phyloP scores from a whole-genome alignment of 2,888 invertebrate species.

The Monochamus alternatus region DNA sequence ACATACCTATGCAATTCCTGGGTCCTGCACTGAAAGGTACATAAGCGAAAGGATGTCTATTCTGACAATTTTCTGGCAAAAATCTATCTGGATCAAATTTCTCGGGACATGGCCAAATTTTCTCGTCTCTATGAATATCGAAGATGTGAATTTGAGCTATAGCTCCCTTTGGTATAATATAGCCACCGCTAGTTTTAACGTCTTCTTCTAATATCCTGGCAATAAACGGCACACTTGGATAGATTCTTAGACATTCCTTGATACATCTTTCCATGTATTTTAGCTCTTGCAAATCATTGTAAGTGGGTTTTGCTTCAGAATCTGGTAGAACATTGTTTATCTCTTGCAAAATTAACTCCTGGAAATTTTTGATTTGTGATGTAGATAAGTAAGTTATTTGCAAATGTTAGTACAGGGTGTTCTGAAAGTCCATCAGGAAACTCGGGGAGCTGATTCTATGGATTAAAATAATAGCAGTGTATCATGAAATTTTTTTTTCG shows the following conservation, averaged over 20 bases:
- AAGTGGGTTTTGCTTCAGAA: slow-evolving; percentile 69
- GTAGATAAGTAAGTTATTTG: no score
- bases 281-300: slow-evolving; percentile 76
- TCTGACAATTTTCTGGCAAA: slow-evolving; percentile 73
- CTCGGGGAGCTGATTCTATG: no score
- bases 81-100: slow-evolving; percentile 83
- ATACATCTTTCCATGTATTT: slow-evolving; percentile 74
- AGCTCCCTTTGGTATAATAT: slow-evolving; percentile 72
- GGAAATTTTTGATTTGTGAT: neutral
- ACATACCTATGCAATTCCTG: slow-evolving; percentile 79
- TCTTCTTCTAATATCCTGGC: slow-evolving; percentile 58
- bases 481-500: no score
- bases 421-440: no score
- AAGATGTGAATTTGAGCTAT: slow-evolving; percentile 75
- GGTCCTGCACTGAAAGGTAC: slow-evolving; percentile 81
- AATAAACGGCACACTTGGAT: slow-evolving; percentile 54
- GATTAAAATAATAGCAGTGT: no score
- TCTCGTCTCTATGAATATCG: slow-evolving; percentile 78
- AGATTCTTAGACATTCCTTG: slow-evolving; percentile 54
- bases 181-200: slow-evolving; percentile 55
- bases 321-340: slow-evolving; percentile 48
- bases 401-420: no score
- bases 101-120: slow-evolving; percentile 77
- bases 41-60: slow-evolving; percentile 77
- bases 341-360: slow-evolving; percentile 53